These are phyloP conservation scores for Gerris lacustris DNA, from an alignment of 2,888 invertebrate genomes.

Conservation along the genomic window DNA sequence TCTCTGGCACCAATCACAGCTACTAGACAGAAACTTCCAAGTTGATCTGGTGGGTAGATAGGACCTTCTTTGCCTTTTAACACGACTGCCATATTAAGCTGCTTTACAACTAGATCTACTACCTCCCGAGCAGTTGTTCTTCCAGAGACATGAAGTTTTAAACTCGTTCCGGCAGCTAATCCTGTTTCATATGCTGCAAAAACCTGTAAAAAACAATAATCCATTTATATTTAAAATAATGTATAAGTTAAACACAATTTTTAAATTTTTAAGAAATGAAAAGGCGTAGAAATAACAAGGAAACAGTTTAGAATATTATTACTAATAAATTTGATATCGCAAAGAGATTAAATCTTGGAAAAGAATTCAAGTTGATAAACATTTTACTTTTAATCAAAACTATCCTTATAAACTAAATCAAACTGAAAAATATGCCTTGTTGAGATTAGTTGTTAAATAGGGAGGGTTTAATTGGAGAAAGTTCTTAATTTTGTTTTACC, in stretches of 20 bases:
- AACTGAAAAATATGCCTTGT: no score
- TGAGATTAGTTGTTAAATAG: no score
- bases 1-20: slow-evolving; percentile 92
- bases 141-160: slow-evolving; percentile 85
- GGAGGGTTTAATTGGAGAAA: no score
- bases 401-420: no score
- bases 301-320: no score
- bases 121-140: slow-evolving; percentile 90
- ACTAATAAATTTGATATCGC: no score
- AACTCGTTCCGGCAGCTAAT: slow-evolving; percentile 78
- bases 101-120: slow-evolving; percentile 87
- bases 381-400: no score
- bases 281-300: no score
- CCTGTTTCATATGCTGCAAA: slow-evolving; percentile 95
- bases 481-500: no score
- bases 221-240: neutral
- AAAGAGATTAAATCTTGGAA: no score
- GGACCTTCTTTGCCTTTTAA: slow-evolving; percentile 76
- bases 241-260: neutral
- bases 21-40: slow-evolving; percentile 83
- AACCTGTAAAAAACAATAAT: slow-evolving; percentile 51
- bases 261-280: no score
- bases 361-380: no score
- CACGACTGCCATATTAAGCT: slow-evolving; percentile 84
- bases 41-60: slow-evolving; percentile 67